Conservation (phyloP, 2,888 invertebrate species). For the Poecilobothrus nobilitatus region DNA sequence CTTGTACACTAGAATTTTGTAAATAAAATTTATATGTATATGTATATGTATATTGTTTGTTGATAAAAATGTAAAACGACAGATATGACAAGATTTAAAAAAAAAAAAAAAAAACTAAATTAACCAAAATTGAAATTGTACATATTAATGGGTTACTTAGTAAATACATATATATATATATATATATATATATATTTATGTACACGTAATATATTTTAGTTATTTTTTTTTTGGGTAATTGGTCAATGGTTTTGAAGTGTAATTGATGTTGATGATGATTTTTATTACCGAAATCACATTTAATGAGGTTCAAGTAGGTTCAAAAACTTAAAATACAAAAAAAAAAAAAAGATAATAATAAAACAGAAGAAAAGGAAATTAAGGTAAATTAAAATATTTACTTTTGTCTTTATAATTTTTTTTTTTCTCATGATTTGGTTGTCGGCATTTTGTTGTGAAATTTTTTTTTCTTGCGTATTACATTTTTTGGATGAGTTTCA, state of each 20-base stretch:
- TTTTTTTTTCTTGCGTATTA: neutral
- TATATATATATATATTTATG: neutral
- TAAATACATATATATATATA: neutral
- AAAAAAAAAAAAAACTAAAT: neutral
- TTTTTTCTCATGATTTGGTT: neutral
- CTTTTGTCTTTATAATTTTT: neutral
- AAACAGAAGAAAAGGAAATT: neutral
- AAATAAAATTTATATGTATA: too few relatives aligned
- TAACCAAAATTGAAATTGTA: neutral
- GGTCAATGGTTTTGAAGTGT: neutral
- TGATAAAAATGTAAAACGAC: neutral
- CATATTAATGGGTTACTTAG: neutral
- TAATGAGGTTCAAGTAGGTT: conserved; percentile 1
- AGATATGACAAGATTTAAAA: neutral
- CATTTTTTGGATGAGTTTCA: neutral
- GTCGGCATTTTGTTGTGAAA: neutral
- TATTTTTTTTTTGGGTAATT: too few relatives aligned
- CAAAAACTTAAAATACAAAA: neutral
- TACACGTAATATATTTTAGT: neutral
- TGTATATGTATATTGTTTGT: too few relatives aligned
- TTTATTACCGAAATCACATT: conserved; percentile 1
- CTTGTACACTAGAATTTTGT: too few relatives aligned
- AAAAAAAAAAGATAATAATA: neutral
- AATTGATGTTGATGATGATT: conserved; percentile 4
- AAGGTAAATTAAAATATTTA: conserved; percentile 6